Evolutionary conservation across 1,140 invertebrate genomes (phyloP), one percentile per base, ranked within the genome.

Genomic region (Pseudomyrmex gracilis): DNA sequence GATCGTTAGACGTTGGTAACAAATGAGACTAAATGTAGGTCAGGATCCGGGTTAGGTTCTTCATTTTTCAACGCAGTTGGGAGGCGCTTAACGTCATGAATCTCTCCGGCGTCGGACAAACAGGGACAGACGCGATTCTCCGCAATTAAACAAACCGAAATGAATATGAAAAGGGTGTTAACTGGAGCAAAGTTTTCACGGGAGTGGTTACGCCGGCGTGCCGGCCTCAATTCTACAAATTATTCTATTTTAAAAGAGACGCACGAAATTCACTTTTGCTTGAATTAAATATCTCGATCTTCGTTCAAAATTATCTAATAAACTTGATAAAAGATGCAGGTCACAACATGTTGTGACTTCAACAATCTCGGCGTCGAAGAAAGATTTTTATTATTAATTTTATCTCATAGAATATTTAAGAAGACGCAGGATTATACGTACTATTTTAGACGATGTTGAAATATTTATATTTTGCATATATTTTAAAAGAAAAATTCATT

Each of bases 61-160:
- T 80, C 66, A 80, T 80, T 80, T 80, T 80, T 80, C 66, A 80
- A 55, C n/a, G 22, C 43, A 70, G 63, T 47, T 58, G 76, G 76
- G 66, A 71, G 76, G 20, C 53, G 76, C 64, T 78, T 80, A 80
- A 80, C 8, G 22, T 80, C 76, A 80, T 80, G 76, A 80, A 80
- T 80, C 66, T 80, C 76, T 4, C 66, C 45, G n/a, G 53, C 43
- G 66, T 80, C 66, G 66, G 76, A 71, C 76, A 80, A 80, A 80
- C 64, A 80, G 53, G 53, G 76, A 80, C 53, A 80, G 53, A 80
- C 63, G 53, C 43, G 66, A 80, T 80, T 80, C 66, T 80, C 66
- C 15, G 66, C 76, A 80, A 80, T 80, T 80, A 80, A 80, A 80
- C 53, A 80, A 80, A n/a, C 66, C 45, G 66, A 80, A 80, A 80